Evolutionary conservation across 2,113 vertebrate genomes (phyloP), one percentile per base, ranked within the genome.

Genomic region (Ptilorrhoa leucosticta): DNA sequence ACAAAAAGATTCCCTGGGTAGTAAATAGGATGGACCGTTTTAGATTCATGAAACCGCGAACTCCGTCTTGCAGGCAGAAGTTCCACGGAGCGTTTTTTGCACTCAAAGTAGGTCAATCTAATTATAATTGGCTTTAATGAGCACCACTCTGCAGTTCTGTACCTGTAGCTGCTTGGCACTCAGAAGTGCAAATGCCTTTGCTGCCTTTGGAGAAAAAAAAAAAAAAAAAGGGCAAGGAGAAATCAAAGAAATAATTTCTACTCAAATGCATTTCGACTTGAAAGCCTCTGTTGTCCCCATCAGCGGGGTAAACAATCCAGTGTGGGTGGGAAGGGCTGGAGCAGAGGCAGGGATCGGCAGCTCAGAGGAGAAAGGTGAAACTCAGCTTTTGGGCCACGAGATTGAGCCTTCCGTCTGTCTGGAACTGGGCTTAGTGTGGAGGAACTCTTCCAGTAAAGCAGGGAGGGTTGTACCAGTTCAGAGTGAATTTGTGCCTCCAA

Each of bases 91-190:
- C 9, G 0, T 39, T 97, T 66, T 63, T 83, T 82, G n/a, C 76
- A 70, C 71, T 44, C 47, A 9, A 90, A 91, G 81, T 90, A 94
- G 92, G 93, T 86, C 96, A 95, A 78, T 95, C 48, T 90, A 89
- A 96, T 96, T 94, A 84, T 89, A 88, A 92, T 78, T 93, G 80
- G 66, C 86, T 94, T 65, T 96, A 97, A 96, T 89, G 83, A 94
- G 93, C 61, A 3, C 69, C 61, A 18, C 47, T 89, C 64, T 65
- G 82, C 81, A 16, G 64, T 66, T 73, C 69, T 94, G 83, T 92
- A 95, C 93, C 94, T 97, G 91, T 91, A 53, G 84, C 94, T 96
- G 91, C 42, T 87, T 51, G 71, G 87, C 63, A 64, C 88, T 94
- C 72, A 83, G 87, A 92, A 89, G 92, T 93, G 80, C 51, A 76